phyloP scores from a whole-genome alignment of 2,113 vertebrate genomes.

The Colossoma macropomum region DNA sequence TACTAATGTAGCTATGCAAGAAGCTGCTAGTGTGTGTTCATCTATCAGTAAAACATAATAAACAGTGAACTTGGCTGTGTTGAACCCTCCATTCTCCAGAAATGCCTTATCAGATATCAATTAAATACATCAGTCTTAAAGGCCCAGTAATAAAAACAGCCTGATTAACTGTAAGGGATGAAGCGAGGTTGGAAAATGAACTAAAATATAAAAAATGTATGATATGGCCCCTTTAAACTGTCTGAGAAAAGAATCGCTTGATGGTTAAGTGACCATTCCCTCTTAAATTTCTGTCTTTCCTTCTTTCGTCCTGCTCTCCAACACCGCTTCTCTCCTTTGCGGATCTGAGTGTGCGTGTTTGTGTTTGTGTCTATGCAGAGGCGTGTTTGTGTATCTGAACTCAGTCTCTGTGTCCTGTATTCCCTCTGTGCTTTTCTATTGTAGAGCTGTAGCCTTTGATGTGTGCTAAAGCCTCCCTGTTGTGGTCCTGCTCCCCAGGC shows the following conservation, averaged over 20 bases:
- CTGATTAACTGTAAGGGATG: no score
- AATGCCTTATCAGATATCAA: no score
- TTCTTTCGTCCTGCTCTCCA: background rate
- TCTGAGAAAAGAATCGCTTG: no score
- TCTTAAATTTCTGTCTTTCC: background rate
- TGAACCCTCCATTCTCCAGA: background rate
- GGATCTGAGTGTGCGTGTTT: background rate
- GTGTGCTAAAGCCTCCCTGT: constrained; percentile 49
- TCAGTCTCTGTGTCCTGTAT: constrained; percentile 13
- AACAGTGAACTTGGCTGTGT: background rate
- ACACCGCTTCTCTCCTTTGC: background rate
- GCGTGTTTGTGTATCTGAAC: constrained; percentile 8
- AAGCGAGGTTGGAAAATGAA: no score
- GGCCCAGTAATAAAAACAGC: no score
- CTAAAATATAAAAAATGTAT: no score
- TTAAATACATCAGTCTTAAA: no score
- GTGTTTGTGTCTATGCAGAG: constrained; percentile 3
- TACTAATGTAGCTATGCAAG: no score
- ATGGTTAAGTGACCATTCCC: no score
- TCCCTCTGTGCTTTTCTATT: constrained; percentile 46
- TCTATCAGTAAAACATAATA: background rate
- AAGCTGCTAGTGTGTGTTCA: background rate
- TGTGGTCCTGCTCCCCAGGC: constrained; percentile 38
- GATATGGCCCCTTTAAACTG: no score
- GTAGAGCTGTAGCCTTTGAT: constrained; percentile 54